A percentile compares a stretch with the other conserved stretches of the same genome.
Evolutionary conservation across 2,888 invertebrate genomes (phyloP).

Genomic region (Melolontha melolontha): DNA sequence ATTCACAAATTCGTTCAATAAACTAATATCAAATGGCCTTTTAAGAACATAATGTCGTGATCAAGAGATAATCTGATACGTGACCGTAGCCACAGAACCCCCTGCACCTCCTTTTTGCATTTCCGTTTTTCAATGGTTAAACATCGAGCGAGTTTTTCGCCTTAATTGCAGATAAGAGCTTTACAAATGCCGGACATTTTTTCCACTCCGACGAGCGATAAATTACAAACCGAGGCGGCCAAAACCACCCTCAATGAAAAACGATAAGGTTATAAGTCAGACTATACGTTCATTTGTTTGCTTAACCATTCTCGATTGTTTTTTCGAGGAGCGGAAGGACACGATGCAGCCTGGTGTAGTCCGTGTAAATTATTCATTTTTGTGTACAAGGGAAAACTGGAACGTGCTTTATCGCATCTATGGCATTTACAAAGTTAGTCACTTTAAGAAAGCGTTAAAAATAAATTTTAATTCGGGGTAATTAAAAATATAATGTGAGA

Average conservation of each 20-base stretch:
- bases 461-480: too few species aligned
- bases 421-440: constrained; percentile 19
- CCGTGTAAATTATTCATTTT: constrained; percentile 20
- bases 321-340: constrained; percentile 27
- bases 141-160: constrained; percentile 3
- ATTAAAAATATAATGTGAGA: too few species aligned
- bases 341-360: neutral
- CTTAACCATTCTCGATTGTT: constrained; percentile 32
- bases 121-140: constrained; percentile 31
- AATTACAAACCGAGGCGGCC: constrained; percentile 19
- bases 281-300: constrained; percentile 27
- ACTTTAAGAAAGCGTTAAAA: too few species aligned
- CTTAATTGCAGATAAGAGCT: constrained; percentile 21
- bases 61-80: too few species aligned
- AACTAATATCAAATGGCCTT: too few species aligned
- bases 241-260: constrained; percentile 28
- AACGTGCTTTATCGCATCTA: constrained; percentile 28
- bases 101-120: neutral
- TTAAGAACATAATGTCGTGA: too few species aligned
- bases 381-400: constrained; percentile 12
- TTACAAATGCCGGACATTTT: constrained; percentile 25
- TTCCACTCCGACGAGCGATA: constrained; percentile 28
- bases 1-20: too few species aligned
- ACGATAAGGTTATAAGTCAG: constrained; percentile 26
- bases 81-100: too few species aligned